Conservation (phyloP, 2,888 invertebrate genomes). For the Saturnia japonica region DNA sequence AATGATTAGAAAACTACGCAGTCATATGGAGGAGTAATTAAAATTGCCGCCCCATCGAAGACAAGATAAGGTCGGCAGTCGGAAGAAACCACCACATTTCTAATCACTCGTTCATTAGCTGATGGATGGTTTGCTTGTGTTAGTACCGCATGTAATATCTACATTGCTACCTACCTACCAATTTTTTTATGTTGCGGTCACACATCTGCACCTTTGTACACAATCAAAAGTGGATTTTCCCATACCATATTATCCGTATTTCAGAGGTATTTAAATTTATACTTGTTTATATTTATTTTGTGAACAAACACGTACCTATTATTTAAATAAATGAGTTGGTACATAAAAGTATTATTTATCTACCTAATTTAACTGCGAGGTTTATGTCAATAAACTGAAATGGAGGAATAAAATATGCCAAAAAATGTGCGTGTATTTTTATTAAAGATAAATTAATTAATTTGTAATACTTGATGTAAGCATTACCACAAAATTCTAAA, state of each 20-base stretch:
- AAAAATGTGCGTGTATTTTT: too few species aligned
- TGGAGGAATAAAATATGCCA: neutral
- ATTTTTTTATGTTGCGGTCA: conserved; percentile 30
- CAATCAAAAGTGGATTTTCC: conserved; percentile 19
- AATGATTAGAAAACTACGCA: conserved; percentile 31
- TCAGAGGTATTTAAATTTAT: neutral
- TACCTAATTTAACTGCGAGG: too few species aligned
- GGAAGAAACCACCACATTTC: conserved; percentile 79
- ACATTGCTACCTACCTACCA: conserved; percentile 28
- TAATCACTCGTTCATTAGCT: conserved; percentile 80
- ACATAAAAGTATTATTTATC: neutral
- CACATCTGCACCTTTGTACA: conserved; percentile 25
- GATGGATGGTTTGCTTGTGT: conserved; percentile 55
- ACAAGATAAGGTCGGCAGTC: conserved; percentile 75
- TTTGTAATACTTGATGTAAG: too few species aligned
- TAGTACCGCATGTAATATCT: conserved; percentile 31
- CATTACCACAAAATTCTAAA: too few species aligned
- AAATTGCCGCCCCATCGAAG: conserved; percentile 74
- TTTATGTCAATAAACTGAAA: neutral
- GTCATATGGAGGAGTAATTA: conserved; percentile 67
- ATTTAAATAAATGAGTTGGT: too few species aligned
- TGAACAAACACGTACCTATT: neutral
- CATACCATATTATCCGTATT: conserved; percentile 5
- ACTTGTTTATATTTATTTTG: neutral
- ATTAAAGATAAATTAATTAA: too few species aligned